Evolutionary conservation across 2,113 vertebrate genomes (phyloP).

Genomic region (Neodon shergylaensis): DNA sequence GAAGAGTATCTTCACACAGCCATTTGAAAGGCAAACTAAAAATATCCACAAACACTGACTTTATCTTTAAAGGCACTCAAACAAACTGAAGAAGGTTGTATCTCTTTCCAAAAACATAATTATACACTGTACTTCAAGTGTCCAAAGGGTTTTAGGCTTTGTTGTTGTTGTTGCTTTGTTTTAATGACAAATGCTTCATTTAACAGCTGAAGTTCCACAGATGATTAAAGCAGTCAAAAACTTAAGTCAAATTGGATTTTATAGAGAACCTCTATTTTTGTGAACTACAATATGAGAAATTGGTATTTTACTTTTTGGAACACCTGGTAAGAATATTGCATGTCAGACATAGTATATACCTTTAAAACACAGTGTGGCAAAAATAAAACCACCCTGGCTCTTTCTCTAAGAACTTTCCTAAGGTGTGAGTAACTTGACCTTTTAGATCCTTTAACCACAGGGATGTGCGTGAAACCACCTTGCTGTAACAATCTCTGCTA

Average conservation of each 20-base stretch:
- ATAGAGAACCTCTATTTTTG: slow-evolving; percentile 10
- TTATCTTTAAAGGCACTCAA: slow-evolving; percentile 44
- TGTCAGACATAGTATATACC: background rate
- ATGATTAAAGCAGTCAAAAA: background rate
- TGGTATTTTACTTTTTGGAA: slow-evolving; percentile 3
- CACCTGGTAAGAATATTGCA: slow-evolving; percentile 30
- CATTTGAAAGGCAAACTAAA: slow-evolving; percentile 36
- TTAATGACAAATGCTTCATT: slow-evolving; percentile 26
- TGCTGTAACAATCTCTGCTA: background rate
- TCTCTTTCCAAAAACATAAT: slow-evolving; percentile 38
- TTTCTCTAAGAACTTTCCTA: slow-evolving; percentile 40
- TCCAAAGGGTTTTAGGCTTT: background rate
- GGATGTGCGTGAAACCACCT: background rate
- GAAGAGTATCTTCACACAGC: background rate
- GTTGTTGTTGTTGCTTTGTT: background rate
- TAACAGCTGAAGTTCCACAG: background rate
- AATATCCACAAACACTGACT: slow-evolving; percentile 25
- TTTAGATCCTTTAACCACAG: slow-evolving; percentile 42
- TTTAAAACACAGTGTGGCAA: slow-evolving; percentile 31
- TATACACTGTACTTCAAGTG: background rate
- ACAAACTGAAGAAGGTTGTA: slow-evolving; percentile 30
- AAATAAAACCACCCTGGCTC: slow-evolving; percentile 43
- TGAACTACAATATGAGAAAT: background rate
- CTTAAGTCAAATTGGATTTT: slow-evolving; percentile 21
- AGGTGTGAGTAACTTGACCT: slow-evolving; percentile 25